Conservation (phyloP, 35 echinoderm and acorn worm genomes). For the Heliocidaris erythrogramma region DNA sequence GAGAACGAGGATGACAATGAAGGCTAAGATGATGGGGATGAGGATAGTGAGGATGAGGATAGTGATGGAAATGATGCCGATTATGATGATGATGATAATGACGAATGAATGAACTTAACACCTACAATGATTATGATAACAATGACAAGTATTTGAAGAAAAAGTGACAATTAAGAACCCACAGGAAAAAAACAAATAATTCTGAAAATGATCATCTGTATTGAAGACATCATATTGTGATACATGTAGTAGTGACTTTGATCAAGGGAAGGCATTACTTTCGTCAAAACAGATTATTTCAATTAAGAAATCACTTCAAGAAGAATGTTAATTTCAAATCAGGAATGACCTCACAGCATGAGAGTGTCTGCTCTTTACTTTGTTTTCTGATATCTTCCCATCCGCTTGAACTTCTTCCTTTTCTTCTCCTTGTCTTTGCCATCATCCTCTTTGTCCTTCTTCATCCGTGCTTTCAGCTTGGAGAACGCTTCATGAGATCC, state of each 20-base stretch:
- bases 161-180: no score
- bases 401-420: slow-evolving; percentile 41
- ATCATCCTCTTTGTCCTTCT: slow-evolving; percentile 13
- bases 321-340: neutral
- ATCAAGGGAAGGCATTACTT: no score
- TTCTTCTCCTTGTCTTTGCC: slow-evolving; percentile 23
- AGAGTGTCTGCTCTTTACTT: neutral
- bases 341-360: neutral
- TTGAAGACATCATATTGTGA: no score
- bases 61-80: neutral
- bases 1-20: no score
- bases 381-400: slow-evolving; percentile 28
- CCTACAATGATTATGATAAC: no score
- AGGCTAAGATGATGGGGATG: neutral
- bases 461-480: slow-evolving; percentile 43
- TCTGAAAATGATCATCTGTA: no score
- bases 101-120: no score
- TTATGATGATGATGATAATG: neutral
- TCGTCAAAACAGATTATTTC: no score
- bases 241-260: no score
- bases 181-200: no score
- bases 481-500: slow-evolving; percentile 17
- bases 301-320: no score
- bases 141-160: no score
- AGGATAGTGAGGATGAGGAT: neutral